Conservation (phyloP, 92 coral and sea anemone genomes). For the Zoanthus solanderi region DNA sequence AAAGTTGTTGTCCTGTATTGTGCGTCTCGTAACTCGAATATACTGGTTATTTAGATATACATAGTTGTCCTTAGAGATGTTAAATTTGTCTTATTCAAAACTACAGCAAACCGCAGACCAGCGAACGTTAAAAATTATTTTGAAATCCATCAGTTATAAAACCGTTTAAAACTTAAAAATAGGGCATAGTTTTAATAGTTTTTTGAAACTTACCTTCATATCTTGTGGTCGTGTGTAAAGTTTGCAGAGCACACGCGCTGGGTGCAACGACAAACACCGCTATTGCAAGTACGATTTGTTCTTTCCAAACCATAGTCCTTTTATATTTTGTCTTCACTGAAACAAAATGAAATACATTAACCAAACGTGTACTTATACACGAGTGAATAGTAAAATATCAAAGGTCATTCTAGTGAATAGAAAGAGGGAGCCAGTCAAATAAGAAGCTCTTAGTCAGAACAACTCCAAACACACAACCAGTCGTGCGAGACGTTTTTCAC, state of each 20-base stretch:
- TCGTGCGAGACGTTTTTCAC: neutral
- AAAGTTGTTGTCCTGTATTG: neutral
- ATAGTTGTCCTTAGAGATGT: neutral
- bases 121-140: neutral
- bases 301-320: slow-evolving; percentile 26
- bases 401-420: neutral
- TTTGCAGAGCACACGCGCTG: slow-evolving; percentile 19
- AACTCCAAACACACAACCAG: neutral
- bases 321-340: neutral
- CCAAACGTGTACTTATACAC: neutral
- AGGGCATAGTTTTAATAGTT: neutral
- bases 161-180: neutral
- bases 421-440: neutral
- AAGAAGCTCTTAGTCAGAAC: neutral
- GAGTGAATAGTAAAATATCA: neutral
- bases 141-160: neutral
- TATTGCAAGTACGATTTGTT: neutral
- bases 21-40: neutral
- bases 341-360: neutral
- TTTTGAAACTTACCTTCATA: slow-evolving; percentile 25
- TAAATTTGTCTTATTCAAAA: neutral
- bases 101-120: neutral
- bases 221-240: slow-evolving; percentile 23
- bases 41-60: neutral
- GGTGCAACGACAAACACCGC: slow-evolving; percentile 7